These are phyloP conservation scores for Varanus salvator DNA, from an alignment of 2,113 vertebrate genomes.

Conservation along the genomic window DNA sequence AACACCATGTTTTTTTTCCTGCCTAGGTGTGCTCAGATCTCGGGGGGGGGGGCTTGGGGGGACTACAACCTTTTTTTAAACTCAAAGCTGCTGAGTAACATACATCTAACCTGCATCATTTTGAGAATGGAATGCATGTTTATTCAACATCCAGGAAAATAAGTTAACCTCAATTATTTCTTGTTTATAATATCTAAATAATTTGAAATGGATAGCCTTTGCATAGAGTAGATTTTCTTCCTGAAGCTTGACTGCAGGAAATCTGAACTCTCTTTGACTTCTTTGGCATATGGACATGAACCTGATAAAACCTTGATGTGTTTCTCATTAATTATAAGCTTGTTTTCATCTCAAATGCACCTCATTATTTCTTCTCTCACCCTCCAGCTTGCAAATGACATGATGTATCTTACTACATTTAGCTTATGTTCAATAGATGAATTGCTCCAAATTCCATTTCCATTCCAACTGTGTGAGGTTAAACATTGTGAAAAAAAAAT, in stretches of 20 bases:
- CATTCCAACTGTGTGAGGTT: not conserved
- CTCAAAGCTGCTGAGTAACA: no score
- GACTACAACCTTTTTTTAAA: no score
- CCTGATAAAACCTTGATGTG: constrained; percentile 8
- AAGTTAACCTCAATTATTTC: constrained; percentile 5
- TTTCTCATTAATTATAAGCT: constrained; percentile 2
- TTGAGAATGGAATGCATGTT: no score
- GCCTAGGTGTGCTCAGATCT: no score
- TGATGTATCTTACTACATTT: not conserved
- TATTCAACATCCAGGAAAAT: not conserved
- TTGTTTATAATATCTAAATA: not conserved
- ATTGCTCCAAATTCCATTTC: not conserved
- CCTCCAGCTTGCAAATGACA: not conserved
- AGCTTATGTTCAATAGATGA: not conserved
- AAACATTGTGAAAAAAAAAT: not conserved
- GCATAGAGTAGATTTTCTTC: not conserved
- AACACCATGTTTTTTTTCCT: no score
- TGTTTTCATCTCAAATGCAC: not conserved
- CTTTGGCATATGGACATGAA: not conserved
- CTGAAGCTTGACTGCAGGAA: not conserved
- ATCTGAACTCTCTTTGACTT: not conserved
- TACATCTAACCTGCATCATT: no score
- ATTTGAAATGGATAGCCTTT: not conserved
- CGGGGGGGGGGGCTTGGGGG: no score
- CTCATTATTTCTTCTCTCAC: constrained; percentile 2